phyloP scores from a whole-genome alignment of 2,113 vertebrate species.

The Bungarus multicinctus region DNA sequence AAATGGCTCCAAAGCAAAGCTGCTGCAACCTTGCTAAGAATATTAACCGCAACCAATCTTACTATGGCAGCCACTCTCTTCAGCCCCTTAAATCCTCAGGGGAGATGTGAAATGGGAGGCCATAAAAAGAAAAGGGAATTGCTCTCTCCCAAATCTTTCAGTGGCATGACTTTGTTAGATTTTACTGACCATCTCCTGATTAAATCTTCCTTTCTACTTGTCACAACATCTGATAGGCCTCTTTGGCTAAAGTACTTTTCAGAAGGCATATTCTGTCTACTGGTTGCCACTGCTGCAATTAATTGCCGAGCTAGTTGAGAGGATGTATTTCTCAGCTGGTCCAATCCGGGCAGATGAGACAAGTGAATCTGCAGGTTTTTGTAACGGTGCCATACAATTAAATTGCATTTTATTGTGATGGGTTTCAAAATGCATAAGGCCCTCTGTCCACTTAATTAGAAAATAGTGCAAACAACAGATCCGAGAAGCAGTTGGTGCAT shows the following conservation, averaged over 20 bases:
- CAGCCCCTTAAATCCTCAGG: not conserved
- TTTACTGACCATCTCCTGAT: not conserved
- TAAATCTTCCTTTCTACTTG: not conserved
- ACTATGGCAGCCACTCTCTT: not conserved
- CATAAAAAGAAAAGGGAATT: not conserved
- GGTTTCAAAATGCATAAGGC: not conserved
- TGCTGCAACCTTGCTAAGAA: not conserved
- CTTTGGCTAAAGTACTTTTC: not conserved
- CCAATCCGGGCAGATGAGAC: slow-evolving; percentile 16
- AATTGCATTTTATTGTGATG: slow-evolving; percentile 4
- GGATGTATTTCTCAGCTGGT: not conserved
- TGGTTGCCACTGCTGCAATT: not conserved
- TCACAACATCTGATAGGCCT: not conserved
- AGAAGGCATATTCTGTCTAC: not conserved
- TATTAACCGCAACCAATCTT: not conserved
- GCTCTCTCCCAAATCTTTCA: not conserved
- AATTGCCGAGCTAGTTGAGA: slow-evolving; percentile 6
- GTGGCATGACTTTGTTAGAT: not conserved
- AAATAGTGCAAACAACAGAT: slow-evolving; percentile 45
- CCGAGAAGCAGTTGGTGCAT: slow-evolving; percentile 18
- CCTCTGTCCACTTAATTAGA: slow-evolving; percentile 28
- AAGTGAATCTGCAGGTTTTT: slow-evolving; percentile 32
- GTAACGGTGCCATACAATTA: not conserved
- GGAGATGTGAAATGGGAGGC: not conserved
- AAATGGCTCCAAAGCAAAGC: not conserved